phyloP scores from a whole-genome alignment of 2,113 vertebrate genomes.

The Empidonax traillii region DNA sequence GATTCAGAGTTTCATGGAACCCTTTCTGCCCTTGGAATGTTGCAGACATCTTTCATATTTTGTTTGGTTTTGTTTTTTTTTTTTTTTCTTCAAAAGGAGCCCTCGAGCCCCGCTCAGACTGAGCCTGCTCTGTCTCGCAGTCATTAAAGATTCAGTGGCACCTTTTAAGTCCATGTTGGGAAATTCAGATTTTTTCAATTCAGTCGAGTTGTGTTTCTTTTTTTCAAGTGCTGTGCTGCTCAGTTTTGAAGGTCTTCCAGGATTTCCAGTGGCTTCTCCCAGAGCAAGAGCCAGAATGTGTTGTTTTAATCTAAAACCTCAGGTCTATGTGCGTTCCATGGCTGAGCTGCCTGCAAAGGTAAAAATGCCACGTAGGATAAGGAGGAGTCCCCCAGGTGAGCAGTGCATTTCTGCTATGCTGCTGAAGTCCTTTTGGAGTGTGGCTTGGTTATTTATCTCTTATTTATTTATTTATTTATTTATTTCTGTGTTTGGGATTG shows the following conservation, averaged over 20 bases:
- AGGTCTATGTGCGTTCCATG: background rate
- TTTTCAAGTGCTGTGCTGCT: conserved; percentile 4
- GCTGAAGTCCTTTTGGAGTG: background rate
- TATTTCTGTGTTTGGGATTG: background rate
- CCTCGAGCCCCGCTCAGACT: conserved; percentile 27
- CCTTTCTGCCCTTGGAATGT: conserved; percentile 68
- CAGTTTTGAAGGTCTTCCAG: conserved; percentile 41
- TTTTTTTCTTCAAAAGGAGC: conserved; percentile 58
- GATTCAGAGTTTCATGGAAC: background rate
- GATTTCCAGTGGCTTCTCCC: conserved; percentile 36
- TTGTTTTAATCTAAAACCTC: background rate
- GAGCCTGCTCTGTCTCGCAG: conserved; percentile 26
- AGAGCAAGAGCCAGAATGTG: background rate
- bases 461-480: conserved; percentile 15
- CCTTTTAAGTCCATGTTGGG: conserved; percentile 64
- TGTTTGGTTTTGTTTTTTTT: background rate
- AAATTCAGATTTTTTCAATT: conserved; percentile 63
- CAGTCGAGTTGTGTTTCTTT: conserved; percentile 34
- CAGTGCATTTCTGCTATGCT: background rate
- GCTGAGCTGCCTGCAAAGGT: background rate
- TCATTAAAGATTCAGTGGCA: conserved; percentile 44
- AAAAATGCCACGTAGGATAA: background rate
- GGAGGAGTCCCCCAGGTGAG: background rate
- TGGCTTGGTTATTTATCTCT: background rate
- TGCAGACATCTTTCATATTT: conserved; percentile 32